phyloP scores from a whole-genome alignment of 2,888 invertebrate species.

The Celastrina argiolus region DNA sequence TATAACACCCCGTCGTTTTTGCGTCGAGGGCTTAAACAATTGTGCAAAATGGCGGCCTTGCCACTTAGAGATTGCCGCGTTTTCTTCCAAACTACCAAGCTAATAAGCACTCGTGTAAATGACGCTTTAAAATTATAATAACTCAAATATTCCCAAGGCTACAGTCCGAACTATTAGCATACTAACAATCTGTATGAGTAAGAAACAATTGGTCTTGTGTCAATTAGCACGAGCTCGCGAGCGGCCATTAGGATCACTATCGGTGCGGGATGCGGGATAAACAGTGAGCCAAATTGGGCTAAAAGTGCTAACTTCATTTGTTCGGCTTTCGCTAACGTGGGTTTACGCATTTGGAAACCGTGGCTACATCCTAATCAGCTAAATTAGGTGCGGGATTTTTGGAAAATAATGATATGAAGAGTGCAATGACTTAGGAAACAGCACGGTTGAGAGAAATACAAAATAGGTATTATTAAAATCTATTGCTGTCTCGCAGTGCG shows the following conservation, averaged over 20 bases:
- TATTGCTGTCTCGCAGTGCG: too few species aligned
- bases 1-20: too few species aligned
- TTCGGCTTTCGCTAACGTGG: constrained; percentile 74
- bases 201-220: constrained; percentile 43
- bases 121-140: too few species aligned
- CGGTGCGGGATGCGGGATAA: constrained; percentile 50
- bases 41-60: too few species aligned
- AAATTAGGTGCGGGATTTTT: neutral
- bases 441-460: too few species aligned
- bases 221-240: constrained; percentile 63
- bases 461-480: too few species aligned
- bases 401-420: neutral
- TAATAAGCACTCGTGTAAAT: too few species aligned
- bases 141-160: constrained; percentile 3
- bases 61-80: too few species aligned
- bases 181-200: constrained; percentile 28
- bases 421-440: neutral
- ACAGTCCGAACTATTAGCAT: constrained; percentile 33
- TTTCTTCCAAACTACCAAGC: too few species aligned
- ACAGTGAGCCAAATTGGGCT: constrained; percentile 65
- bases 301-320: constrained; percentile 75
- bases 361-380: neutral
- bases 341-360: constrained; percentile 28
- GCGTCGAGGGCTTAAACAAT: too few species aligned
- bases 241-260: constrained; percentile 65